Evolutionary conservation across 2,888 invertebrate genomes (phyloP), one percentile per base, ranked within the genome.

Genomic region (Drosophila neonasuta): DNA sequence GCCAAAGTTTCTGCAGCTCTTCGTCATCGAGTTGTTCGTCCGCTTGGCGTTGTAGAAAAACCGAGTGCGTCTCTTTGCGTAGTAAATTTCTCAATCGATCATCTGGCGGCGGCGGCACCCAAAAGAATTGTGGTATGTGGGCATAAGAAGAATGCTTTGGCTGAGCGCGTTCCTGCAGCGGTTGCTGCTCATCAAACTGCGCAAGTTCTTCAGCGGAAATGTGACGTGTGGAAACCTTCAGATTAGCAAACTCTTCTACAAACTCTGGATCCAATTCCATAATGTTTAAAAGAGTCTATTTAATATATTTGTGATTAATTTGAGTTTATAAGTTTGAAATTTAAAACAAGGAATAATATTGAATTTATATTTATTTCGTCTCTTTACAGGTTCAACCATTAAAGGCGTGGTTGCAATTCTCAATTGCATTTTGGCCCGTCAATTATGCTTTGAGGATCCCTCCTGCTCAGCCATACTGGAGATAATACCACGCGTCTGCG

Each of bases 391-490:
- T 90, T 94, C 96, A 77, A 95, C 95, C 88, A 93, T 95, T 86
- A 96, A 96, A 90, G 94, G 93, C 79, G 93, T 94, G 61, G 94
- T 95, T 89, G 95, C 96, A 75, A 96, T 96, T 90, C 92, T 97
- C 88, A 97, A 97, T 92, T 97, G 97, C 91, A 93, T 97, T 77
- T 93, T 96, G 89, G 97, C 97, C 59, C 93, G 97, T 80, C 96
- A 97, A 91, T 93, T 96, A 73, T 97, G 97, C 92, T 96, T 96
- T 91, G 96, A 97, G 89, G 96, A 97, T 92, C 94, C 96, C 69
- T 96, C 96, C 79, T 97, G 97, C 92, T 95, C 96, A 78, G 96
- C 97, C 74, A 97, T 97, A 91, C 92, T 97, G 90, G 96, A 97
- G 92, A 96, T 97, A 88, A 96, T 97, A 90, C 97, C 97, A 59